Base-by-base conservation (phyloP, 64 coral and sea anemone genomes). In the Montipora sp. region DNA sequence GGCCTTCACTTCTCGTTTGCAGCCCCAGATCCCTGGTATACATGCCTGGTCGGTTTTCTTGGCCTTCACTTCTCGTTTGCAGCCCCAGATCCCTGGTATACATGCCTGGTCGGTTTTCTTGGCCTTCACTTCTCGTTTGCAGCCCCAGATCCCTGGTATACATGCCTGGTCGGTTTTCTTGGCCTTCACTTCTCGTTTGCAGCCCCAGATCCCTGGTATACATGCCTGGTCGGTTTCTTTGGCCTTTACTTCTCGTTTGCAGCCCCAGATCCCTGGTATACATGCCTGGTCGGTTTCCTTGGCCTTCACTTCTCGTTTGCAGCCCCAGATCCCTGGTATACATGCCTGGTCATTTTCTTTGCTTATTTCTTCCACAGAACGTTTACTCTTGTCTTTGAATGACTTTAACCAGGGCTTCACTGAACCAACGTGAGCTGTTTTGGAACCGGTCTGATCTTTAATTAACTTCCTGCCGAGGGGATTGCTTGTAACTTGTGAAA, bases 261-360 rank as follows among this genome's bases (percentile, higher is more conserved):
- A 92, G 48, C 90, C 90, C 90, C 90, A 92, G 75, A 92, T 80
- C 51, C 90, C 90, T 22, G 90, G 90, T 19, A 73, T 80, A 61
- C 90, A 91, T 24, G 51, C 60, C 83, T 83, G 77, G 5, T 91
- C 72, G 46, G 53, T 61, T 47, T 63, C 13, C 59, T 63, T 63
- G 8, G 8, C 12, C 59, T 63, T 9, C 13, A 63, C 55, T 67
- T 83, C 68, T 53, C 90, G 21, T 48, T 93, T 93, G 80, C 91
- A 93, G 16, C 91, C 91, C 91, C 91, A 93, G 12, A 93, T 83
- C 11, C 91, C 91, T 18, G 91, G 91, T 0, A 76, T 75, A 70
- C 91, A 93, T 3, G 78, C 72, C 73, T 93, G 8, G 10, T 63
- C 11, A 12, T 63, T 63, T 63, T 4, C 11, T 3, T 12, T 63